Evolutionary conservation across 2,797 vertebrate genomes (phyloP).

Genomic region (Arremon brunneinucha): DNA sequence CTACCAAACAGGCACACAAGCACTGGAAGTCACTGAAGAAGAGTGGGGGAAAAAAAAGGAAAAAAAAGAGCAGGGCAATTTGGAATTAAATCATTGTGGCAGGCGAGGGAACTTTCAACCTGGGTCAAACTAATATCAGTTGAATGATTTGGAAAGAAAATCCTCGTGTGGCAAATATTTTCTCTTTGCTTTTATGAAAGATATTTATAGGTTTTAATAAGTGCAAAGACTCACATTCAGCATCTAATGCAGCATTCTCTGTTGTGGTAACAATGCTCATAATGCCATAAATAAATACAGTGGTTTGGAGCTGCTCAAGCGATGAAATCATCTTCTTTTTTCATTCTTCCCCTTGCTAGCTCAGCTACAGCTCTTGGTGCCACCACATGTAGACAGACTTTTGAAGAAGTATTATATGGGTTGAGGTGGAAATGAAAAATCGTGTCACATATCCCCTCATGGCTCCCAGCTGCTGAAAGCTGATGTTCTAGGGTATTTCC

Average conservation of each 20-base stretch:
- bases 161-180: neutral
- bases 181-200: neutral
- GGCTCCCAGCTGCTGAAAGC: neutral
- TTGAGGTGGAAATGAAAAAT: neutral
- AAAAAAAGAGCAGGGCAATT: neutral
- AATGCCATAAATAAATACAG: neutral
- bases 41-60: accelerated
- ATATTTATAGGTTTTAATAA: conserved; percentile 47
- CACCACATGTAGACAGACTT: neutral
- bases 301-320: neutral
- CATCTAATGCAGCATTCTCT: neutral
- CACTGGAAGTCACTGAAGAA: neutral
- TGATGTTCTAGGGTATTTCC: neutral
- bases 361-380: neutral
- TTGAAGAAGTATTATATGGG: neutral
- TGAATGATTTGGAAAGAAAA: neutral
- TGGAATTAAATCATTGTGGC: neutral
- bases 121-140: neutral
- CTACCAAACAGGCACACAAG: neutral
- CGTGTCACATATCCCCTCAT: neutral
- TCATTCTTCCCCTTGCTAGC: neutral
- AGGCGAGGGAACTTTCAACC: neutral
- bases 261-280: neutral
- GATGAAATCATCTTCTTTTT: neutral
- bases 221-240: neutral